Base-by-base conservation (phyloP, 2,797 vertebrate species). In the Clangula hyemalis region DNA sequence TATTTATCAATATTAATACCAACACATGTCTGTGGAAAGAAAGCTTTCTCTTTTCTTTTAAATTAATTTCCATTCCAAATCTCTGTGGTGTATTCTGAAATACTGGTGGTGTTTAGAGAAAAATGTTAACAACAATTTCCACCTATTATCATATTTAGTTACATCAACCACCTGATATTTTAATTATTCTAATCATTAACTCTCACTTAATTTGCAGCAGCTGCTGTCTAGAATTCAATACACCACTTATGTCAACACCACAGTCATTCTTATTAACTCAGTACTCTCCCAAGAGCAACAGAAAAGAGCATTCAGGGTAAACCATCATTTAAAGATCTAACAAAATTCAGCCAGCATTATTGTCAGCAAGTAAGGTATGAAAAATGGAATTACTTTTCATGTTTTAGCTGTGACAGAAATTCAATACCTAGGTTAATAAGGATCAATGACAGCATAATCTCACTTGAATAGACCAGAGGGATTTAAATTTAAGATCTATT, bases 161-260 rank as follows among this genome's bases (percentile, higher is more conserved):
- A 74, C 65, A 78, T 62, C 61, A 91, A 14, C 30, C 70, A 76
- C 60, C 30, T 70, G 70, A 54, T 96, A 91, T 70, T 93, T 83
- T 84, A 91, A 88, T 94, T 90, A 73, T 82, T 90, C 56, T 61
- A 15, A 49, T 75, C 64, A 92, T 91, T 91, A 70, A 64, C 32
- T 80, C 69, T 75, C 47, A 47, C 39, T 73, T 93, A 70, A 92
- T 96, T 88, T 84, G 60, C 47, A 90, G 70, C 79, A 90, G 60
- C 93, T 94, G 82, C 87, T 92, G 89, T 90, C 43, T 66, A 76
- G 82, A 90, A 75, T 75, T 62, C 82, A 80, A 70, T 75, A 24
- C 14, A 69, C 54, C 61, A 45, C 34, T 93, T 89, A 12, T 61
- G 82, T 93, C 91, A 88, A 45, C 73, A 88, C 49, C 72, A 60